Conservation (phyloP, 2,888 invertebrate genomes). For the Parnassius orleans region DNA sequence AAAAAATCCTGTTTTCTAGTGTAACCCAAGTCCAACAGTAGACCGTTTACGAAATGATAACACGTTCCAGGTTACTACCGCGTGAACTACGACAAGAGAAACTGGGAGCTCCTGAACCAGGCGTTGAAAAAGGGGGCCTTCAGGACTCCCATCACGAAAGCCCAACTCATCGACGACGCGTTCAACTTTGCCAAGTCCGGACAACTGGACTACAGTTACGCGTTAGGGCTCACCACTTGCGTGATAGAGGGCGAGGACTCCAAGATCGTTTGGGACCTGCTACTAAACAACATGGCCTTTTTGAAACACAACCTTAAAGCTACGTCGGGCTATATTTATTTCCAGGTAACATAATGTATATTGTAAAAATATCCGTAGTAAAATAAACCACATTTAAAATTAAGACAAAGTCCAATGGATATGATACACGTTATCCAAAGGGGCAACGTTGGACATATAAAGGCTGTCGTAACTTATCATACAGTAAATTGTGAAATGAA, state of each 20-base stretch:
- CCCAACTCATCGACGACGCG: constrained; percentile 88
- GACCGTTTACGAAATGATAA: background rate
- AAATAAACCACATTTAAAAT: too few species aligned
- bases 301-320: constrained; percentile 70
- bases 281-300: constrained; percentile 79
- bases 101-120: constrained; percentile 77
- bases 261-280: constrained; percentile 84
- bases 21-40: too few species aligned
- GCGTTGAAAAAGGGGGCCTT: constrained; percentile 73
- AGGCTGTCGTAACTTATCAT: too few species aligned
- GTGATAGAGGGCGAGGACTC: constrained; percentile 81
- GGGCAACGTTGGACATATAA: too few species aligned
- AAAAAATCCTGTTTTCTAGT: too few species aligned
- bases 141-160: constrained; percentile 82
- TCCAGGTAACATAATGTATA: constrained; percentile 51
- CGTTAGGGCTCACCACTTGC: constrained; percentile 83
- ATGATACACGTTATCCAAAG: too few species aligned
- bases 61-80: constrained; percentile 79
- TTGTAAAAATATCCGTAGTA: background rate
- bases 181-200: constrained; percentile 83
- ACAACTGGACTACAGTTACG: constrained; percentile 79
- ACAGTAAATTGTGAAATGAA: too few species aligned
- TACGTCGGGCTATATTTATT: constrained; percentile 74
- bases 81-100: constrained; percentile 82
- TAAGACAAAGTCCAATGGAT: too few species aligned